These are phyloP conservation scores for Styela clava DNA, from an alignment of 23 tunicate genomes.

Conservation along the genomic window DNA sequence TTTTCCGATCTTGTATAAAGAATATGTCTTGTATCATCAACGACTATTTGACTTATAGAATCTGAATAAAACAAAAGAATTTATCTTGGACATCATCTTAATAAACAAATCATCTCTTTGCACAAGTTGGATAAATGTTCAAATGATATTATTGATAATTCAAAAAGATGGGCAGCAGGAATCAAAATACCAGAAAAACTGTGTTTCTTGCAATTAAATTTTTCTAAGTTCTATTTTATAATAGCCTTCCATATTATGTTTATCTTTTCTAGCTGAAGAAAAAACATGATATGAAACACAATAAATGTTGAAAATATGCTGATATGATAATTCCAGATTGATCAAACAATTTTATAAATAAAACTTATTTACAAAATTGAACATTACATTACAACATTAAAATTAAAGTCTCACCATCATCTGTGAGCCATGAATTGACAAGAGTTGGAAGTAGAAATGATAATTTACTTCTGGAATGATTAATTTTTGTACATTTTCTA, in stretches of 20 bases:
- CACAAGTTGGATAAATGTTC: background rate
- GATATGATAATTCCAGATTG: no score
- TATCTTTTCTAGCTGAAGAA: no score
- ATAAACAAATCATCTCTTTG: background rate
- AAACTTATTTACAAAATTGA: no score
- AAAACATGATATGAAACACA: no score
- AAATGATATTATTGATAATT: background rate
- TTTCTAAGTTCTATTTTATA: no score
- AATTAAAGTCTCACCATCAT: slow-evolving; percentile 56
- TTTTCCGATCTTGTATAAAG: slow-evolving; percentile 92
- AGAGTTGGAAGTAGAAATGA: slow-evolving; percentile 79
- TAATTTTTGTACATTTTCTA: slow-evolving; percentile 80
- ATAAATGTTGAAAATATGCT: no score
- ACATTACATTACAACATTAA: background rate
- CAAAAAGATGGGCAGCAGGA: slow-evolving; percentile 3
- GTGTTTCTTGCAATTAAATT: no score
- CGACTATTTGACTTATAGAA: slow-evolving; percentile 62
- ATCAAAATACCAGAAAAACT: no score
- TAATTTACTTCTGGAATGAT: slow-evolving; percentile 80
- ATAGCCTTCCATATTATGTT: no score
- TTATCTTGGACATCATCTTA: background rate
- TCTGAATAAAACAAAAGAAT: slow-evolving; percentile 44
- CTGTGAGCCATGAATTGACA: slow-evolving; percentile 73
- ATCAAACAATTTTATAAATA: no score
- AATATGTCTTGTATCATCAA: slow-evolving; percentile 88